phyloP scores from a whole-genome alignment of 2,888 invertebrate genomes.

The Hybos culiciformis region DNA sequence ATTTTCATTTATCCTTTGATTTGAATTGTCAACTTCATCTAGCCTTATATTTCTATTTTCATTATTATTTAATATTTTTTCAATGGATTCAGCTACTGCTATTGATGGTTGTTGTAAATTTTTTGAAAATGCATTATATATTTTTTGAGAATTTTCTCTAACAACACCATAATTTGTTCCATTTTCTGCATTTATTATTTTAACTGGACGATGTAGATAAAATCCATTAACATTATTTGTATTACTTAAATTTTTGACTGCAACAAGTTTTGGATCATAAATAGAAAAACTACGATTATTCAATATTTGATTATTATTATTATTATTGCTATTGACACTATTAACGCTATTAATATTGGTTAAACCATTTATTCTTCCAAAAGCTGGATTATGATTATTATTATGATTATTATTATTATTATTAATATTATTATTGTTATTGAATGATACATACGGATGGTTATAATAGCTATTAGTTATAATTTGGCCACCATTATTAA shows the following conservation, averaged over 20 bases:
- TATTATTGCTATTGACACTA: not conserved
- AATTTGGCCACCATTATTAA: conserved; percentile 3
- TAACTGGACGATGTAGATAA: conserved; percentile 16
- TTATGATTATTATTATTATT: no score
- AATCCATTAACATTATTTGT: conserved; percentile 12
- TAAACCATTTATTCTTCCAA: no score
- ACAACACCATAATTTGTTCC: no score
- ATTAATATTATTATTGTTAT: conserved; percentile 6
- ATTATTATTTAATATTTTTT: conserved; percentile 8
- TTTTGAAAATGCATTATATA: conserved; percentile 14
- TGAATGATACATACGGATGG: conserved; percentile 13
- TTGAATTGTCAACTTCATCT: not conserved
- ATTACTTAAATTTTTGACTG: conserved; percentile 6
- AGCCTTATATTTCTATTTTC: not conserved
- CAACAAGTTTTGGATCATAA: conserved; percentile 9
- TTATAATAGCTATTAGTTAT: conserved; percentile 2
- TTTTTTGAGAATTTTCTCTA: conserved; percentile 15
- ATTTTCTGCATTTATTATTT: no score
- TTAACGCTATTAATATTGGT: no score
- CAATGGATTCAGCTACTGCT: conserved; percentile 2
- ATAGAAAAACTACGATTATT: conserved; percentile 12
- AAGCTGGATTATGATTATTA: no score
- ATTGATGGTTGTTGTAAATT: not conserved
- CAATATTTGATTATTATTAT: not conserved
- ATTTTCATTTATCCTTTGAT: not conserved